Conservation (phyloP, 2,797 vertebrate species). For the Phrynocephalus vlangalii region DNA sequence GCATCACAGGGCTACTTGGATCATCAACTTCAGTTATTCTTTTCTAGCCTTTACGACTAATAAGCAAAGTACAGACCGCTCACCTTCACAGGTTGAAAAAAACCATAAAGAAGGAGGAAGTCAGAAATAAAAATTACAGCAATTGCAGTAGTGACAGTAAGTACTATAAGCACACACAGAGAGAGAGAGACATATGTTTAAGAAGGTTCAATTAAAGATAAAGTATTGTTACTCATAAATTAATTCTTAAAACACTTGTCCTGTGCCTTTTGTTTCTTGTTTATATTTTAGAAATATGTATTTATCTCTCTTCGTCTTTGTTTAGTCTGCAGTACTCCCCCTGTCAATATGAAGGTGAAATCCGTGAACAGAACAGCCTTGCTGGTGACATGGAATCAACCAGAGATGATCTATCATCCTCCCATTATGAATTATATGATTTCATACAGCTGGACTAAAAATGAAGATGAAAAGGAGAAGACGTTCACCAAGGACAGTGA, state of each 20-base stretch:
- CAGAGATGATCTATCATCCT: constrained; percentile 91
- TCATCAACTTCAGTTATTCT: neutral
- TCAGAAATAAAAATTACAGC: neutral
- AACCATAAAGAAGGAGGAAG: neutral
- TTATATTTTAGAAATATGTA: neutral
- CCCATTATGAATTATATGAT: constrained; percentile 96
- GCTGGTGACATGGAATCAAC: constrained; percentile 92
- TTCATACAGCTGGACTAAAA: constrained; percentile 97
- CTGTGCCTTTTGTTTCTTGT: neutral
- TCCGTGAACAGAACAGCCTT: constrained; percentile 90
- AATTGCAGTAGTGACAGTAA: too few species aligned
- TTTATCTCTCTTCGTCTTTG: constrained; percentile 36
- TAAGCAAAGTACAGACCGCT: neutral
- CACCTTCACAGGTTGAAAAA: neutral
- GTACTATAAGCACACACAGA: too few species aligned
- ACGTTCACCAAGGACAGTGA: constrained; percentile 91
- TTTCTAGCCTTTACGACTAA: neutral
- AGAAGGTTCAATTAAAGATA: constrained; percentile 6
- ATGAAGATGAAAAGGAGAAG: constrained; percentile 94
- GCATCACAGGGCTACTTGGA: neutral
- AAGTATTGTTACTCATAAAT: neutral
- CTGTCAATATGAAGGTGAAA: constrained; percentile 96
- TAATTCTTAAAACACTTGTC: neutral
- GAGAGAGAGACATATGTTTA: neutral
- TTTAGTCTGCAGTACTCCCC: constrained; percentile 93